Base-by-base conservation (phyloP, 2,888 invertebrate species). In the Spisula solida region DNA sequence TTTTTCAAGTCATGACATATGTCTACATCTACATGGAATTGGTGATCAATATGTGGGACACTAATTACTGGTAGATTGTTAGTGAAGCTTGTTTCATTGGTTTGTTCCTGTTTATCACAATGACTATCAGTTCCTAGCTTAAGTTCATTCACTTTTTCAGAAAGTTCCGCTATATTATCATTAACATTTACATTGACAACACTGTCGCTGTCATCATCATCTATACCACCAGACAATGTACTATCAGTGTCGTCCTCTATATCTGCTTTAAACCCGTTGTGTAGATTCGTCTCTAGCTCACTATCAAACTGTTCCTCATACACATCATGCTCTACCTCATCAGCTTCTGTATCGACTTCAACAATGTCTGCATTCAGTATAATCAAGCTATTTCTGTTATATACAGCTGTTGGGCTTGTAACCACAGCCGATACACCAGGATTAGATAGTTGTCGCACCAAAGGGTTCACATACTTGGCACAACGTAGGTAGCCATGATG, bases 401-500 rank as follows among this genome's bases (percentile, higher is more conserved):
- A 70, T 12, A 47, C 31, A 29, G 55, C 75, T 10, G 75, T 25
- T 56, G 75, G 81, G 34, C 20, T 55, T 47, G 41, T 41, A 20
- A 18, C 47, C 12, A 31, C 31, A 41, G 56, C 25, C 20, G 34
- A n/a, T n/a, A 51, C 75, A 16, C 75, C 81, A n/a, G 34, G 51
- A 60, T 47, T 51, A 18, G 91, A 85, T n/a, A 91, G 80, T 48
- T 89, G 87, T 55, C 87, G 31, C 8, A 86, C 83, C 6, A 91
- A 34, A 16, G 89, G 92, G 48, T 88, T 92, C 31, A 92, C 89
- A 60, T 88, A 78, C 79, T 89, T 90, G 16, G 92, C 92, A 85
- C 92, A 92, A 20, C 88, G 79, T 34, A 92, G 81, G 51, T 92
- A 84, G 70, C 89, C 84, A 31, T 90, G 89, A 84, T 92, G 92